These are phyloP conservation scores for Macrostomum cliftonense DNA, from an alignment of 2,888 invertebrate genomes.

Conservation along the genomic window DNA sequence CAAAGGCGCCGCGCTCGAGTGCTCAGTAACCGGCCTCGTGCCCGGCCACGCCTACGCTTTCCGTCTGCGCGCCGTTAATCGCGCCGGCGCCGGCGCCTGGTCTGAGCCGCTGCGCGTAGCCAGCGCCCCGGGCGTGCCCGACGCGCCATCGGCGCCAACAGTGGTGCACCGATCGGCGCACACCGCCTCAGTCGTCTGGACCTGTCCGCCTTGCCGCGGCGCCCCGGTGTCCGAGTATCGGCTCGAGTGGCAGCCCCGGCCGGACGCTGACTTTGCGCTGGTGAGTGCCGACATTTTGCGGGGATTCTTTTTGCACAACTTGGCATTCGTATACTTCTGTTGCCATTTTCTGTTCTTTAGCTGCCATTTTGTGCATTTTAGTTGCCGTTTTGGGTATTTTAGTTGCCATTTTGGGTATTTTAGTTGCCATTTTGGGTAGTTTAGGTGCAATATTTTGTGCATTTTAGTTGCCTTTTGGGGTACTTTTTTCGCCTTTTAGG, in stretches of 20 bases:
- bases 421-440: too few species aligned
- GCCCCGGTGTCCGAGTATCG: constrained; percentile 50
- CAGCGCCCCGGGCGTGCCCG: constrained; percentile 63
- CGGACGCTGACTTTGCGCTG: constrained; percentile 25
- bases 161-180: constrained; percentile 50
- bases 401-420: too few species aligned
- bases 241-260: constrained; percentile 14
- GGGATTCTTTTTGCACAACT: not conserved
- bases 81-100: constrained; percentile 48
- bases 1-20: constrained; percentile 55
- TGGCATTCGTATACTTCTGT: not conserved
- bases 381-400: too few species aligned
- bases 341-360: not conserved
- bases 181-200: constrained; percentile 54
- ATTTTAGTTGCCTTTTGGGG: too few species aligned
- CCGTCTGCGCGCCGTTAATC: constrained; percentile 10
- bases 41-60: constrained; percentile 5
- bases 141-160: constrained; percentile 47
- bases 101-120: constrained; percentile 53
- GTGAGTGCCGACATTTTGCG: constrained; percentile 14
- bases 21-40: constrained; percentile 48
- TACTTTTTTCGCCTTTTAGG: too few species aligned
- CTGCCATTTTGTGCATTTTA: too few species aligned
- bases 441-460: too few species aligned
- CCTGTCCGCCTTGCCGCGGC: constrained; percentile 58